These are phyloP conservation scores for Tachuris rubrigastra DNA, from an alignment of 2,113 vertebrate genomes.

Conservation along the genomic window DNA sequence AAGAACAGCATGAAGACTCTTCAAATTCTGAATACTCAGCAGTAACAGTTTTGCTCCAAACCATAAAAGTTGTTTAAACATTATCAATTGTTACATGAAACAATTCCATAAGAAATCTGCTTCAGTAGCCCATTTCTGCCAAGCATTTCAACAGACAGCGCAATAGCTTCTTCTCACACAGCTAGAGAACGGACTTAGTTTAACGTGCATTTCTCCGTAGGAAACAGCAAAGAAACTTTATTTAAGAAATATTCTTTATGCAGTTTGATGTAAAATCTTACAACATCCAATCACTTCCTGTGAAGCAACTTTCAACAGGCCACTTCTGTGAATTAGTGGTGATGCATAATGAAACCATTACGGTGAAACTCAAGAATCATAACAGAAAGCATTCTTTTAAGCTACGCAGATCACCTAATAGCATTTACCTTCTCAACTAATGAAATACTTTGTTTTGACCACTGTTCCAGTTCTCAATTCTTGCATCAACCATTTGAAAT, in stretches of 20 bases:
- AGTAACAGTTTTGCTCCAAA: neutral
- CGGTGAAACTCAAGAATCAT: neutral
- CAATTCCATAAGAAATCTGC: neutral
- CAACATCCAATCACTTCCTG: neutral
- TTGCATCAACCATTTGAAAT: neutral
- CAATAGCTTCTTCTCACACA: neutral
- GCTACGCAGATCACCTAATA: neutral
- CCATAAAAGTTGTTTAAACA: neutral
- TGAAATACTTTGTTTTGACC: neutral
- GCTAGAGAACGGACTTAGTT: neutral
- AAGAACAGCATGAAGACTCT: neutral
- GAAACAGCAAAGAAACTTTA: neutral
- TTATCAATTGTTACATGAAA: neutral
- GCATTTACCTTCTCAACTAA: neutral
- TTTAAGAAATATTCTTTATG: neutral
- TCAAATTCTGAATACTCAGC: neutral
- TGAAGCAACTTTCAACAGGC: neutral
- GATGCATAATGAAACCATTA: neutral
- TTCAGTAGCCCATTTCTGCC: neutral
- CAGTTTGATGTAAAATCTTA: neutral
- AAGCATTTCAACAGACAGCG: neutral
- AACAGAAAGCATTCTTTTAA: neutral
- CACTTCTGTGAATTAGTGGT: neutral
- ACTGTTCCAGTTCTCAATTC: neutral
- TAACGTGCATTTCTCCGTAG: neutral